phyloP scores from a whole-genome alignment of 2,888 invertebrate species.

The Epistrophe grossulariae region DNA sequence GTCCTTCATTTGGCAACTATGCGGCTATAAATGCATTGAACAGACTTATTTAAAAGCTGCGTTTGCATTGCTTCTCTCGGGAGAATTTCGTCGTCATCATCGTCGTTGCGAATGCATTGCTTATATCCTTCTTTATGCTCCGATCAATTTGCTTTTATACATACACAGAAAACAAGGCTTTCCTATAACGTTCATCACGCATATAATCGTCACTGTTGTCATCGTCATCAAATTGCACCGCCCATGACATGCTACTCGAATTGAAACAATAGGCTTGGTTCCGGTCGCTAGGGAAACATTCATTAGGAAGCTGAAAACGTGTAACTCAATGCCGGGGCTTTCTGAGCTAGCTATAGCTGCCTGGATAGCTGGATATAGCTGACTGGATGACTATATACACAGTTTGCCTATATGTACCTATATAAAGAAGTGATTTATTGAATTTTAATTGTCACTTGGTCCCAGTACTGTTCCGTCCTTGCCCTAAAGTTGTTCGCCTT shows the following conservation, averaged over 20 bases:
- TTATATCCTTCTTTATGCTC: slow-evolving; percentile 48
- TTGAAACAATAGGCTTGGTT: slow-evolving; percentile 57
- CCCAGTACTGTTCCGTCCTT: slow-evolving; percentile 1
- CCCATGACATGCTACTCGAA: slow-evolving; percentile 43
- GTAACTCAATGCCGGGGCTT: slow-evolving; percentile 32
- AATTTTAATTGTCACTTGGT: slow-evolving; percentile 69
- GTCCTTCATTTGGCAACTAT: not conserved
- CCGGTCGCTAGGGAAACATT: slow-evolving; percentile 36
- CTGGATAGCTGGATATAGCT: not conserved
- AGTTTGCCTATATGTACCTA: not conserved
- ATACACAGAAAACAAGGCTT: slow-evolving; percentile 26
- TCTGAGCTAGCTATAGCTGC: not conserved
- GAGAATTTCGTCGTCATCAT: not conserved
- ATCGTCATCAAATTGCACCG: slow-evolving; percentile 40
- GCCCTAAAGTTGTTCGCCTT: not conserved
- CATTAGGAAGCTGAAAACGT: slow-evolving; percentile 37
- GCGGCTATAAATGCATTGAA: not conserved
- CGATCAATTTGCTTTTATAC: slow-evolving; percentile 32
- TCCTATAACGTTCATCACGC: slow-evolving; percentile 13
- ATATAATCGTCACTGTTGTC: slow-evolving; percentile 11
- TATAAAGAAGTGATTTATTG: slow-evolving; percentile 65
- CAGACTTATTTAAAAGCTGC: slow-evolving; percentile 4
- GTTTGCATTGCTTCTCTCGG: slow-evolving; percentile 21
- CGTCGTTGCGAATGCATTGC: slow-evolving; percentile 2
- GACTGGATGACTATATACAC: not conserved